A percentile compares a stretch with the other conserved stretches of the same genome.
These are phyloP conservation scores for Ennomos quercinarius DNA, from an alignment of 2,888 invertebrate genomes.

Conservation along the genomic window DNA sequence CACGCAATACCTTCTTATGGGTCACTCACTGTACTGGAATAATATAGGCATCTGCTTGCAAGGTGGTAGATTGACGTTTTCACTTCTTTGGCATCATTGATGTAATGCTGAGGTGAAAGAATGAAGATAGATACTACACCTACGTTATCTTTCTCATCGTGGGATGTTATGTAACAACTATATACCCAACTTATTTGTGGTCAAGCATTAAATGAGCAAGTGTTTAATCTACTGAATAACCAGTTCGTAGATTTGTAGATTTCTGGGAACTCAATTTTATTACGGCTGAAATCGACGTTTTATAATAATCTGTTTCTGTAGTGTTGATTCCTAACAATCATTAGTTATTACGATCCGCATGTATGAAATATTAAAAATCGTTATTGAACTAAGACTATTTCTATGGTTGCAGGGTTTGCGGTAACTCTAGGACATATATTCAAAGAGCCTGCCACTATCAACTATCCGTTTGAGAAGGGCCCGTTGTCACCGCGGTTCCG, in stretches of 20 bases:
- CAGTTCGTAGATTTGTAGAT: no score
- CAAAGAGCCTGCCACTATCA: constrained; percentile 97
- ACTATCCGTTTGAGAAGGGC: constrained; percentile 99
- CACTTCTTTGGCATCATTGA: background rate
- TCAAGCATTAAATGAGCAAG: no score
- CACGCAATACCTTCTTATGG: constrained; percentile 24
- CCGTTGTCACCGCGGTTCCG: constrained; percentile 98
- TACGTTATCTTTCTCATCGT: no score
- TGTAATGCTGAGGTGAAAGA: background rate
- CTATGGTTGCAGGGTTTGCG: constrained; percentile 87
- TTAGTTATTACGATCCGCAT: no score
- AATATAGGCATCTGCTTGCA: constrained; percentile 17
- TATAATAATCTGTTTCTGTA: no score
- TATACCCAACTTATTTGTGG: no score
- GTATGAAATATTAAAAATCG: background rate
- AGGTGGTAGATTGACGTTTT: constrained; percentile 9
- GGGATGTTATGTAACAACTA: no score
- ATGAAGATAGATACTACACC: no score
- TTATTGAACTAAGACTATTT: background rate
- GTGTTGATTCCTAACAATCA: no score
- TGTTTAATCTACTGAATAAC: no score
- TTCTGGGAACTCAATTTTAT: no score
- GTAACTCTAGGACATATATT: constrained; percentile 90
- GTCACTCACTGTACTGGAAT: constrained; percentile 25
- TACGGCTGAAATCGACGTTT: no score